These are phyloP conservation scores for Ferrisia virgata DNA, from an alignment of 2,888 invertebrate species.

Conservation along the genomic window DNA sequence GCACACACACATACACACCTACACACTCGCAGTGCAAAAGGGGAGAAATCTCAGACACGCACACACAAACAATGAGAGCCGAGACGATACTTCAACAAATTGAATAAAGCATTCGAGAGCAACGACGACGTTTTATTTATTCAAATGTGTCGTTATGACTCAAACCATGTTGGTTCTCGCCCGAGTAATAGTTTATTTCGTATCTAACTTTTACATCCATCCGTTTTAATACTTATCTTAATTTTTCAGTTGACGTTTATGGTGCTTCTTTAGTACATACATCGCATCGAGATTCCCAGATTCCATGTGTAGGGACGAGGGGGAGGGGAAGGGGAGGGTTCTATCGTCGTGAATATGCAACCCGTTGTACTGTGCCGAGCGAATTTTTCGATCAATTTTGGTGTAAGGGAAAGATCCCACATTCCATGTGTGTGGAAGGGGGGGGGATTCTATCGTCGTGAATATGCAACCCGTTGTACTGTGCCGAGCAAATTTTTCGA, in stretches of 20 bases:
- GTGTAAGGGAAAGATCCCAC: no score
- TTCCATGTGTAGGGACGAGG: no score
- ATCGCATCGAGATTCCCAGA: no score
- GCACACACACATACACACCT: background rate
- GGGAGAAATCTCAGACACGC: background rate
- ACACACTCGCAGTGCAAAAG: background rate
- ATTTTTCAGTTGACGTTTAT: conserved; percentile 38
- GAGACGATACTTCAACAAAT: conserved; percentile 31
- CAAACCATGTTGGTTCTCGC: conserved; percentile 42
- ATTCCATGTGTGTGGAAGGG: no score
- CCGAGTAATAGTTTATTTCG: conserved; percentile 40
- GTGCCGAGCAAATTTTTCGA: no score
- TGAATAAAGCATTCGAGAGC: conserved; percentile 31
- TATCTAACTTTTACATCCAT: conserved; percentile 39
- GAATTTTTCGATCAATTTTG: no score
- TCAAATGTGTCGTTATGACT: conserved; percentile 44
- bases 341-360: no score
- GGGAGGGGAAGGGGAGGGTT: no score
- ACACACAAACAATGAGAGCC: no score
- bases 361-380: no score
- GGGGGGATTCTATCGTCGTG: no score
- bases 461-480: no score
- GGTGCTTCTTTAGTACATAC: background rate
- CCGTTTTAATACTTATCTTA: conserved; percentile 37
- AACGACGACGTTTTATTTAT: conserved; percentile 42